phyloP scores from a whole-genome alignment of 2,113 vertebrate species.

The Polypterus senegalus region DNA sequence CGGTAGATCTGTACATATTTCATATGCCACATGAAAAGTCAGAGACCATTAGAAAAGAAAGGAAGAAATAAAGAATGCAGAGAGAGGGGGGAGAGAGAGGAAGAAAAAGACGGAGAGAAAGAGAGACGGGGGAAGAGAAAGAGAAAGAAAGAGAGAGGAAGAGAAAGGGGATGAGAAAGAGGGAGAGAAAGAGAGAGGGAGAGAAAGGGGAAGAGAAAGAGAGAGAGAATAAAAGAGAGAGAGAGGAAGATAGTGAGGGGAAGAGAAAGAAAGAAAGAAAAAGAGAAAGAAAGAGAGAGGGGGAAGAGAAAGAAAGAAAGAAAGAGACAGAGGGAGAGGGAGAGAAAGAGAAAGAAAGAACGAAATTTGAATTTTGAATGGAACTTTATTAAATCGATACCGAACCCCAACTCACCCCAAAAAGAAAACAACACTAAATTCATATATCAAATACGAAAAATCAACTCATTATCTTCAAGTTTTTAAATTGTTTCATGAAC shows the following conservation, averaged over 20 bases:
- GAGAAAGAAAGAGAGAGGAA: not conserved
- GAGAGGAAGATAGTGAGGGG: conserved; percentile 10
- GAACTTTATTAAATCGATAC: no score
- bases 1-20: no score
- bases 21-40: no score
- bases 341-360: not conserved
- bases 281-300: not conserved
- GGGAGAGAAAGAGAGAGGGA: conserved; percentile 14
- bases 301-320: not conserved
- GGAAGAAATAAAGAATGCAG: not conserved
- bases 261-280: not conserved
- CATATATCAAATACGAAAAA: no score
- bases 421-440: no score
- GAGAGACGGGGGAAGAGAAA: not conserved
- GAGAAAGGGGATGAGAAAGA: not conserved
- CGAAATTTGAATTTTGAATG: not conserved
- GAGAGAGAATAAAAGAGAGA: conserved; percentile 46
- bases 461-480: no score
- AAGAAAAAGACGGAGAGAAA: not conserved
- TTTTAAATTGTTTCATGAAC: no score
- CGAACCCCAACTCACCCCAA: no score
- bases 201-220: conserved; percentile 51
- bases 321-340: not conserved
- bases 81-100: not conserved
- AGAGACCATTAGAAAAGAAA: not conserved